Percentiles rank a stretch among this genome's conserved stretches.
Conservation (phyloP, 1,140 invertebrate genomes). For the Dysdera silvatica region DNA sequence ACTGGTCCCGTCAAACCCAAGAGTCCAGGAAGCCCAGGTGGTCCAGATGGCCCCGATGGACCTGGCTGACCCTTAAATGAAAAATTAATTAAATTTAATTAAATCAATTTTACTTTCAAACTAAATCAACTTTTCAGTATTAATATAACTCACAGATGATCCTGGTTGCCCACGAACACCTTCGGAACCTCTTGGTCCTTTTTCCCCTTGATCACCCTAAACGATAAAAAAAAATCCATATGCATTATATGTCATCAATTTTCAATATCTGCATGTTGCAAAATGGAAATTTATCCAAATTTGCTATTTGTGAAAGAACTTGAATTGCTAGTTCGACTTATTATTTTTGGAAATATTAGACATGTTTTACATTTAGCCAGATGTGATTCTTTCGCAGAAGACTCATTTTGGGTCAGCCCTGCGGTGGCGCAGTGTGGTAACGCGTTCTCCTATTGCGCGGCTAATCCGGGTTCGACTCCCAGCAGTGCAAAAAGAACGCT, state of each 20-base stretch:
- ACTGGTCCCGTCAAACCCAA: constrained; percentile 18
- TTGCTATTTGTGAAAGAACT: too few species aligned
- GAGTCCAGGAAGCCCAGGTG: constrained; percentile 21
- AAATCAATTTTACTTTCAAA: neutral
- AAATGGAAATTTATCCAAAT: too few species aligned
- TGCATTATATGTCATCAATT: neutral
- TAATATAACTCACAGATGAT: constrained; percentile 8
- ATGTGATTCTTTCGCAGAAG: too few species aligned
- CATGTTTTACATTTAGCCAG: too few species aligned
- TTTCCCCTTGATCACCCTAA: constrained; percentile 24
- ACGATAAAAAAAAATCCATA: neutral
- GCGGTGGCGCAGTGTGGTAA: too few species aligned
- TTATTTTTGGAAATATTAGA: too few species aligned
- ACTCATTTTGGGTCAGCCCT: too few species aligned
- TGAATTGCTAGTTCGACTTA: too few species aligned
- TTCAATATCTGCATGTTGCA: too few species aligned
- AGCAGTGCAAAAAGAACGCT: too few species aligned
- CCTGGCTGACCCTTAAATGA: constrained; percentile 16
- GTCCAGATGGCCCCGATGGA: constrained; percentile 16
- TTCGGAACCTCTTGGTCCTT: constrained; percentile 20
- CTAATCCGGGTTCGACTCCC: too few species aligned
- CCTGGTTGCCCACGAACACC: constrained; percentile 17
- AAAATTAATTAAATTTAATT: neutral
- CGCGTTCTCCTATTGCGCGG: too few species aligned
- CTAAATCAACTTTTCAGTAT: neutral